Conservation (phyloP, 1,140 invertebrate genomes). For the Meteorus sp. region DNA sequence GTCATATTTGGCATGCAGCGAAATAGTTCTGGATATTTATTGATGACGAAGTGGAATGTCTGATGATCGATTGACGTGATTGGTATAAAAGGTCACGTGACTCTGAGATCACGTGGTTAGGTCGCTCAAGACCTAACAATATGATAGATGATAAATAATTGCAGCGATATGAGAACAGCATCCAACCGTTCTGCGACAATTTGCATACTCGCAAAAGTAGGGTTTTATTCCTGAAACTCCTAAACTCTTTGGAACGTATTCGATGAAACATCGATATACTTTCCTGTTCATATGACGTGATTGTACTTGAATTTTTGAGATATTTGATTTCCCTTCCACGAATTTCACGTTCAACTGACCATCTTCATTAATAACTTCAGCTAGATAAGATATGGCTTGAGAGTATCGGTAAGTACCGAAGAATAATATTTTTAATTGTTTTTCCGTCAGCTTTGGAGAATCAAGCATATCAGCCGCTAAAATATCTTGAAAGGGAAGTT, state of each 20-base stretch:
- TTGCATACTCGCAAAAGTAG: slow-evolving; percentile 27
- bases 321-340: slow-evolving; percentile 13
- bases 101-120: too few relatives aligned
- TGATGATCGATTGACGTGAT: too few relatives aligned
- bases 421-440: slow-evolving; percentile 28
- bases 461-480: slow-evolving; percentile 21
- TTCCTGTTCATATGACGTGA: slow-evolving; percentile 28
- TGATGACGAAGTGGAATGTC: too few relatives aligned
- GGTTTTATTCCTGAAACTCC: slow-evolving; percentile 15
- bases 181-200: slow-evolving; percentile 27
- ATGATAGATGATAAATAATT: slow-evolving; percentile 29
- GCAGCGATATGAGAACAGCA: slow-evolving; percentile 29
- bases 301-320: slow-evolving; percentile 23
- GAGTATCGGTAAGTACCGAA: slow-evolving; percentile 27
- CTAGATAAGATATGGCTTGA: slow-evolving; percentile 30
- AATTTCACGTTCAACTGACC: slow-evolving; percentile 18
- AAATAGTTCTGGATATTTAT: too few relatives aligned
- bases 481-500: slow-evolving; percentile 24
- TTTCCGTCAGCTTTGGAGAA: slow-evolving; percentile 26
- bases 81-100: too few relatives aligned
- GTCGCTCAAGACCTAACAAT: too few relatives aligned
- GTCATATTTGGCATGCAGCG: too few relatives aligned
- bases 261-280: slow-evolving; percentile 25
- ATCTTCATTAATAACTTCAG: slow-evolving; percentile 30
- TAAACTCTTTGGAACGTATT: slow-evolving; percentile 16